Conservation (phyloP, 37 sponge, comb jelly and placozoan genomes). For the Lycopodina hypogea region DNA sequence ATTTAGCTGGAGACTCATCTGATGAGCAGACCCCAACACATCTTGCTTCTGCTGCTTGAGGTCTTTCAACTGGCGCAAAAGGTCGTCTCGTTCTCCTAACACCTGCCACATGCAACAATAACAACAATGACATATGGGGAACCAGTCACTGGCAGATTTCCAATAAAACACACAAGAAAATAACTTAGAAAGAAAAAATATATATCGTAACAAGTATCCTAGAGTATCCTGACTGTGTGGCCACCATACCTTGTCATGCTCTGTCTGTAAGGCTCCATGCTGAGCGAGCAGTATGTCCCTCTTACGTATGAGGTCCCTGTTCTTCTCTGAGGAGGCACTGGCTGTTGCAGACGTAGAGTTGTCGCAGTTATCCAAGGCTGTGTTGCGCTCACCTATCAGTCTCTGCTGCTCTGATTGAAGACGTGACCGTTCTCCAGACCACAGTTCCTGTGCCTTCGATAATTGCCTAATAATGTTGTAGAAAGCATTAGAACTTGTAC, state of each 20-base stretch:
- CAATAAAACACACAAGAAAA: not conserved
- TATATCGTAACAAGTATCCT: not conserved
- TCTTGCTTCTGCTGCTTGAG: conserved; percentile 26
- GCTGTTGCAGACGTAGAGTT: conserved; percentile 23
- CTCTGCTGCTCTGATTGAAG: conserved; percentile 36
- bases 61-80: not conserved
- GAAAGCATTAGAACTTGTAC: not conserved
- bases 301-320: conserved; percentile 20
- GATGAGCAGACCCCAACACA: conserved; percentile 1
- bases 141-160: not conserved
- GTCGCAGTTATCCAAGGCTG: conserved; percentile 42
- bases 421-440: conserved; percentile 20
- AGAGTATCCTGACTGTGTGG: not conserved
- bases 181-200: not conserved
- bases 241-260: conserved; percentile 32
- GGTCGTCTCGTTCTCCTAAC: conserved; percentile 18
- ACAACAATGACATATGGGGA: not conserved
- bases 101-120: not conserved
- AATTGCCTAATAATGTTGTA: conserved; percentile 15
- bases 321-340: conserved; percentile 25
- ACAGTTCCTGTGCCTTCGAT: conserved; percentile 31
- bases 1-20: conserved; percentile 21
- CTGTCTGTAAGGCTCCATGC: conserved; percentile 15
- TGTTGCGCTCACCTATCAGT: conserved; percentile 40
- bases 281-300: conserved; percentile 33